Evolutionary conservation across 2,888 invertebrate species (phyloP).

Genomic region (Cryptus viduatorius): DNA sequence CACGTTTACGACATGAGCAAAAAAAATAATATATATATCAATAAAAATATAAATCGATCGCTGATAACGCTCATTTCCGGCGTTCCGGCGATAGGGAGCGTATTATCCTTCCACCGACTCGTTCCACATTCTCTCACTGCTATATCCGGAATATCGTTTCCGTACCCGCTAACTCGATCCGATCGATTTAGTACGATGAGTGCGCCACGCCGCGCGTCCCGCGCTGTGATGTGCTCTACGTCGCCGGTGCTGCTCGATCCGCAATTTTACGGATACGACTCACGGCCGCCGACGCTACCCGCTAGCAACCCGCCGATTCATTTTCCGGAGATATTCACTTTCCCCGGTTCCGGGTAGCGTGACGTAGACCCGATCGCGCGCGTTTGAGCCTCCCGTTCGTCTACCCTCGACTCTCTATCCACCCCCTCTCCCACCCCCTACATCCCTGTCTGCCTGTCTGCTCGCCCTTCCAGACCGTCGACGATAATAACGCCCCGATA

Average conservation of each 20-base stretch:
- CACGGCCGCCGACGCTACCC: conserved; percentile 38
- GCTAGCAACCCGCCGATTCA: conserved; percentile 67
- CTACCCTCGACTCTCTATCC: conserved; percentile 33
- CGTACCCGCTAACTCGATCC: conserved; percentile 68
- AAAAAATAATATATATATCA: not conserved
- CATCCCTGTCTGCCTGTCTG: conserved; percentile 41
- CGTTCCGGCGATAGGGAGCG: conserved; percentile 24
- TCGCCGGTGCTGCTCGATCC: conserved; percentile 54
- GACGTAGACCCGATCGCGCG: conserved; percentile 40
- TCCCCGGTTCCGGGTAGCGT: conserved; percentile 64
- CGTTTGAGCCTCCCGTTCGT: conserved; percentile 4
- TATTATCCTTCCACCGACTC: conserved; percentile 43
- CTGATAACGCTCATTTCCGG: conserved; percentile 38
- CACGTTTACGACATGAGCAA: not conserved
- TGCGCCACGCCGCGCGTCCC: conserved; percentile 33
- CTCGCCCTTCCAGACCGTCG: conserved; percentile 60
- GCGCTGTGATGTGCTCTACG: not conserved
- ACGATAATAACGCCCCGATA: conserved; percentile 68
- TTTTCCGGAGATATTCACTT: conserved; percentile 74
- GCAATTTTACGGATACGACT: conserved; percentile 69
- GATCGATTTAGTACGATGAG: conserved; percentile 69
- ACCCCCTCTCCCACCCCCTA: conserved; percentile 13
- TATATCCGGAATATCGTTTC: conserved; percentile 67
- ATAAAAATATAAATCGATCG: conserved; percentile 33
- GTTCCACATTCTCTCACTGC: conserved; percentile 52